These are phyloP conservation scores for Eustalomyia histrio DNA, from an alignment of 2,888 invertebrate species.

Conservation along the genomic window DNA sequence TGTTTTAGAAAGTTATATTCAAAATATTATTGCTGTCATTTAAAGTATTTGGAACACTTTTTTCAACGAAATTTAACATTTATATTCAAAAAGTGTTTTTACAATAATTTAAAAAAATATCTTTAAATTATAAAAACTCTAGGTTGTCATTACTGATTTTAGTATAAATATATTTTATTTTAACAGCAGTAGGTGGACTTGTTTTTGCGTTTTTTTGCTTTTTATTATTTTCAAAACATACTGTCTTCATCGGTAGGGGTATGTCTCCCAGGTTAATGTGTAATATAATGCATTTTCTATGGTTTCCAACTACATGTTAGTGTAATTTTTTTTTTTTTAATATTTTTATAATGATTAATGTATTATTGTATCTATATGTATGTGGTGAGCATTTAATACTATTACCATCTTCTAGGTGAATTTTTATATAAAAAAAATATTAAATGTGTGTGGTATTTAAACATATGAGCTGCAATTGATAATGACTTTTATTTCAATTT, in stretches of 20 bases:
- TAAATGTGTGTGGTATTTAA: neutral
- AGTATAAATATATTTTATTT: neutral
- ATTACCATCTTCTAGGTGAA: neutral
- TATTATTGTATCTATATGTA: neutral
- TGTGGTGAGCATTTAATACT: neutral
- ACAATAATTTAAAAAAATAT: too few species aligned
- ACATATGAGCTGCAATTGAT: conserved; percentile 3
- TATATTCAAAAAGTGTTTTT: too few species aligned
- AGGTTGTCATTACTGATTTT: neutral
- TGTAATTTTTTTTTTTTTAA: conserved; percentile 37
- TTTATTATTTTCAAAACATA: conserved; percentile 5
- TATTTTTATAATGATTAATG: conserved; percentile 29
- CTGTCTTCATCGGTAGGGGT: neutral
- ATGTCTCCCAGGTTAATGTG: conserved; percentile 10
- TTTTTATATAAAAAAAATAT: neutral
- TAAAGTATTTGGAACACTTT: too few species aligned
- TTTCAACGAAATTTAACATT: too few species aligned
- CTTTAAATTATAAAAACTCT: neutral
- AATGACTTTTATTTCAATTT: conserved; percentile 16
- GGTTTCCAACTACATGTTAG: conserved; percentile 40
- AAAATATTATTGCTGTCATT: too few species aligned
- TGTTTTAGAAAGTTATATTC: too few species aligned
- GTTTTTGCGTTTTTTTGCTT: conserved; percentile 29
- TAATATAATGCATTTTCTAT: conserved; percentile 55
- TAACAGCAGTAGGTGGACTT: conserved; percentile 53